Evolutionary conservation across 2,113 vertebrate genomes (phyloP).

Genomic region (Pelmatolapia mariae): DNA sequence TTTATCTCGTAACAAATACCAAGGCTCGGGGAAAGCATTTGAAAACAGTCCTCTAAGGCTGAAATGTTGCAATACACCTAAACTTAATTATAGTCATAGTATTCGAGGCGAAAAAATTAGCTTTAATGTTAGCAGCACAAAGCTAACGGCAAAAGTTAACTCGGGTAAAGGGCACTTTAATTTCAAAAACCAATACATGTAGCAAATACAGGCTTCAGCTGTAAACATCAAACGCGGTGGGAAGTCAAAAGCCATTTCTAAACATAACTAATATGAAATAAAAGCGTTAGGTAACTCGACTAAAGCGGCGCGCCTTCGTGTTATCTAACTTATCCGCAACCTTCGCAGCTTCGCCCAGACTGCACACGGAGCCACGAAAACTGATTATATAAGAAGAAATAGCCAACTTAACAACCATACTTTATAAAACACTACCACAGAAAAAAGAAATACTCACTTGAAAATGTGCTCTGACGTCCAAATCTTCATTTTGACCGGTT

Average conservation of each 20-base stretch:
- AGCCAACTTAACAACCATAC: fast-evolving
- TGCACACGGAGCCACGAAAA: background rate
- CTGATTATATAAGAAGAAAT: background rate
- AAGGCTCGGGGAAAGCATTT: background rate
- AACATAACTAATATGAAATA: background rate
- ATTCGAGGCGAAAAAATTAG: background rate
- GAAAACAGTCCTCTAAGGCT: fast-evolving
- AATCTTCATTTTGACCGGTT: conserved; percentile 68
- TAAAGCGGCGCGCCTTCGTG: background rate
- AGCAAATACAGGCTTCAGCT: background rate
- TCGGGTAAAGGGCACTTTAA: background rate
- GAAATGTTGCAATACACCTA: background rate
- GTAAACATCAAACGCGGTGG: background rate
- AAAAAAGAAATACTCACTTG: conserved; percentile 53
- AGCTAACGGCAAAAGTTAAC: background rate
- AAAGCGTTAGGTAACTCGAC: background rate
- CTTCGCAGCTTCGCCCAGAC: background rate
- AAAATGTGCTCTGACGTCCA: conserved; percentile 78
- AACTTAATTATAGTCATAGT: background rate
- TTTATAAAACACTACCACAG: fast-evolving
- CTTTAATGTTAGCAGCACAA: background rate
- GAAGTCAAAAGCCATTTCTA: background rate
- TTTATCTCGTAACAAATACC: background rate
- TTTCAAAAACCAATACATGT: background rate
- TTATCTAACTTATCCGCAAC: conserved; percentile 10